Evolutionary conservation across 2,797 vertebrate species (phyloP).

Genomic region (Enteromius viviparus): DNA sequence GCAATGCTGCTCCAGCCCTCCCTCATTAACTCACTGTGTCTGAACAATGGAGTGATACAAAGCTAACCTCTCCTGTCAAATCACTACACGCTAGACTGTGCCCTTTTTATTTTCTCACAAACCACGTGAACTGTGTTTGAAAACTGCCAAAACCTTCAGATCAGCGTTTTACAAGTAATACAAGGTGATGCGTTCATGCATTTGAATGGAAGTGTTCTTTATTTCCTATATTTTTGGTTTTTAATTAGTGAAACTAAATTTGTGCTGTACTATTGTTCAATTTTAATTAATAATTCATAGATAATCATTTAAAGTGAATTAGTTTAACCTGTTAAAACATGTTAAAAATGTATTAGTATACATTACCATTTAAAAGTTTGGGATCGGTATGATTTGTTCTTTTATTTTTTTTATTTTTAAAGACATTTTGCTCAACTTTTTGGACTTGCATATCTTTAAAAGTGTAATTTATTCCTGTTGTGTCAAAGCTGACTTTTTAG

Average conservation of each 20-base stretch:
- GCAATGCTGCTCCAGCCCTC: conserved; percentile 32
- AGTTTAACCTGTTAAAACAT: not conserved
- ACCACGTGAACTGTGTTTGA: not conserved
- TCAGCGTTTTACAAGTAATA: conserved; percentile 30
- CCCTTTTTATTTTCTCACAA: conserved; percentile 8
- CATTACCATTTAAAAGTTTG: not conserved
- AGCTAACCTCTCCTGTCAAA: conserved; percentile 48
- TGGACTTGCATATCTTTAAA: not conserved
- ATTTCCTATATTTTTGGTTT: not conserved
- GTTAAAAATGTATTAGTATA: not conserved
- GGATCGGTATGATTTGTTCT: not conserved
- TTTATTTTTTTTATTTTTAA: not conserved
- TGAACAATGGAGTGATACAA: conserved; percentile 54
- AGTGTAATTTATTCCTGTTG: not conserved
- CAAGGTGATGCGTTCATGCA: not conserved
- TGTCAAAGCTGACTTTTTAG: not conserved
- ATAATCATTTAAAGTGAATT: not conserved
- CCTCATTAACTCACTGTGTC: conserved; percentile 25
- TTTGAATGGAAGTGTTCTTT: not conserved
- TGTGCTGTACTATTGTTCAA: not conserved
- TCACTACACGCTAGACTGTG: conserved; percentile 36
- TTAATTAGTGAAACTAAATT: not conserved
- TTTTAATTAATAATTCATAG: not conserved
- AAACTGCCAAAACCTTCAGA: conserved; percentile 30
- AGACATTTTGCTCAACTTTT: not conserved